phyloP scores from a whole-genome alignment of 2,797 vertebrate genomes.

The Ibycter americanus region DNA sequence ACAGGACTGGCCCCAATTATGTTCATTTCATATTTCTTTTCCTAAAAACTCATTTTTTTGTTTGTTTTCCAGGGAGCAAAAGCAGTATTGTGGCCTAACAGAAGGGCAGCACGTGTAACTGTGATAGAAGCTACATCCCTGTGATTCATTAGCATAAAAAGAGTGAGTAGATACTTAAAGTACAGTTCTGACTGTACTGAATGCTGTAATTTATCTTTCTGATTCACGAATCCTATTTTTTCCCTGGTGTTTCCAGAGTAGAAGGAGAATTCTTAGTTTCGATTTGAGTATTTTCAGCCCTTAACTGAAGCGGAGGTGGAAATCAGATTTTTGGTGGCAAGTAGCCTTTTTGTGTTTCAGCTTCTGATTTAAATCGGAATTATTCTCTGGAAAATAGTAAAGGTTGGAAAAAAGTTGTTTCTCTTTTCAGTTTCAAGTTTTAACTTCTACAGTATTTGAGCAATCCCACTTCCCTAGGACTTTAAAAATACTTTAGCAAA shows the following conservation, averaged over 20 bases:
- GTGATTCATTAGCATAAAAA: background rate
- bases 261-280: background rate
- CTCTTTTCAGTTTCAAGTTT: background rate
- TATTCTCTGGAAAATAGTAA: background rate
- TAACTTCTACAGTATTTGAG: background rate
- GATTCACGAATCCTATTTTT: background rate
- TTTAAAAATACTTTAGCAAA: background rate
- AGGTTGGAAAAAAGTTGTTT: background rate
- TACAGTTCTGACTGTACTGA: background rate
- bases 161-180: background rate
- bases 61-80: background rate
- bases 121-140: background rate
- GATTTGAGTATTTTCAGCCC: background rate
- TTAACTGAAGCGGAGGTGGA: background rate
- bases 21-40: background rate
- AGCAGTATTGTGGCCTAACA: background rate
- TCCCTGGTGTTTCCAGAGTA: background rate
- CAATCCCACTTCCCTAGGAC: background rate
- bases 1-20: no score
- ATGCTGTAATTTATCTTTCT: background rate
- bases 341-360: background rate
- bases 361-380: background rate
- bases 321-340: background rate
- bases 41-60: background rate
- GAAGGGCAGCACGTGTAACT: background rate